A percentile compares a stretch with the other conserved stretches of the same genome.
Evolutionary conservation across 2,113 vertebrate species (phyloP).

Genomic region (Dendropsophus ebraccatus): DNA sequence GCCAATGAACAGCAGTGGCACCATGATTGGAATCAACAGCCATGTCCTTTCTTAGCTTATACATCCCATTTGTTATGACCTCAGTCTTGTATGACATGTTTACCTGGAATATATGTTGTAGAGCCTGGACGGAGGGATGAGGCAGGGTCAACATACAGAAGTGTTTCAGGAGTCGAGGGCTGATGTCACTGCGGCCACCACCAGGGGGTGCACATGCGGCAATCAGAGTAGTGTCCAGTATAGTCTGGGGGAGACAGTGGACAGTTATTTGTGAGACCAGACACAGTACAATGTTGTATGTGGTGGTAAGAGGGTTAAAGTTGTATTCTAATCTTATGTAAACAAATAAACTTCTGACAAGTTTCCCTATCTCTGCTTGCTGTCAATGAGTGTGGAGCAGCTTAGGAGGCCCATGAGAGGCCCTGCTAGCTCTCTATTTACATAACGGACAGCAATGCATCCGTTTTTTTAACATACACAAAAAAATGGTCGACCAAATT

Average conservation of each 20-base stretch:
- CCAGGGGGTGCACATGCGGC: conserved; percentile 62
- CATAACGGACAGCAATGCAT: too few relatives aligned
- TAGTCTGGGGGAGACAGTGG: conserved; percentile 53
- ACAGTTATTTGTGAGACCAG: too few relatives aligned
- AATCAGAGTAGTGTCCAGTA: conserved; percentile 67
- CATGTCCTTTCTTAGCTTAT: not conserved
- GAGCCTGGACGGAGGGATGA: conserved; percentile 65
- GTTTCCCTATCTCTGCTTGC: not conserved
- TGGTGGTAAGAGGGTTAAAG: not conserved
- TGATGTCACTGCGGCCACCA: conserved; percentile 60
- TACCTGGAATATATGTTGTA: conserved; percentile 68
- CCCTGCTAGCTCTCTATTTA: too few relatives aligned
- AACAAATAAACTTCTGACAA: not conserved
- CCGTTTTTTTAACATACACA: too few relatives aligned
- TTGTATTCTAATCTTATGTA: not conserved
- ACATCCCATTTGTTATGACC: too few relatives aligned
- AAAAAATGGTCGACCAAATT: too few relatives aligned
- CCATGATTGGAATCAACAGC: not conserved
- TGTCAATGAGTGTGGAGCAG: not conserved
- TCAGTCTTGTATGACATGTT: not conserved
- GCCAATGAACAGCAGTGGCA: not conserved
- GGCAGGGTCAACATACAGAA: conserved; percentile 68
- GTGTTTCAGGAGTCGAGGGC: conserved; percentile 65
- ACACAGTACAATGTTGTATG: not conserved
- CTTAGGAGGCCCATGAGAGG: too few relatives aligned